Evolutionary conservation across 2,888 invertebrate species (phyloP).

Genomic region (Phyllotreta cruciferae): DNA sequence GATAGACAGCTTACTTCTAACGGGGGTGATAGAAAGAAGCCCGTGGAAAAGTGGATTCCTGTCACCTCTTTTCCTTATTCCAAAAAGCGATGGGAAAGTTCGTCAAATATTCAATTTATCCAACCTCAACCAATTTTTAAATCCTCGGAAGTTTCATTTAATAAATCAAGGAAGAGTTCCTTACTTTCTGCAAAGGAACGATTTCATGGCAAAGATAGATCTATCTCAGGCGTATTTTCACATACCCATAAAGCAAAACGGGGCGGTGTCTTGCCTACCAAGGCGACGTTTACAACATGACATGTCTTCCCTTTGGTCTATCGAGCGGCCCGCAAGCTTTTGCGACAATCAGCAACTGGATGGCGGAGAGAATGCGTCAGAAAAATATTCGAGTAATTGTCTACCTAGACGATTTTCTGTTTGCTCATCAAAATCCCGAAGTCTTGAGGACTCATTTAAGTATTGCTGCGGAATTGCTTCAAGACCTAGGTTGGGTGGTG

Average conservation of each 20-base stretch:
- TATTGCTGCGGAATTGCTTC: constrained; percentile 18
- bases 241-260: constrained; percentile 31
- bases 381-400: constrained; percentile 35
- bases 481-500: constrained; percentile 33
- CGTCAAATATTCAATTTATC: too few relatives aligned
- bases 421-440: constrained; percentile 25
- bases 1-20: constrained; percentile 25
- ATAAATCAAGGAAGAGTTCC: too few relatives aligned
- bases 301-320: constrained; percentile 39
- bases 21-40: constrained; percentile 27
- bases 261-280: constrained; percentile 29
- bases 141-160: too few relatives aligned
- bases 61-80: too few relatives aligned
- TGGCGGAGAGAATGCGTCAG: constrained; percentile 25
- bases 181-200: too few relatives aligned
- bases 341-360: too few relatives aligned
- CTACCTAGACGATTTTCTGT: constrained; percentile 38
- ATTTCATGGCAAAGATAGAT: too few relatives aligned
- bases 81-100: too few relatives aligned
- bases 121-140: too few relatives aligned
- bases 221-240: too few relatives aligned
- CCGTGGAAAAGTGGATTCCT: too few relatives aligned
- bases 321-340: constrained; percentile 37
- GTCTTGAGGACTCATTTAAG: constrained; percentile 9
- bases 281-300: constrained; percentile 31